phyloP scores from a whole-genome alignment of 2,113 vertebrate species.

The Thymallus thymallus region DNA sequence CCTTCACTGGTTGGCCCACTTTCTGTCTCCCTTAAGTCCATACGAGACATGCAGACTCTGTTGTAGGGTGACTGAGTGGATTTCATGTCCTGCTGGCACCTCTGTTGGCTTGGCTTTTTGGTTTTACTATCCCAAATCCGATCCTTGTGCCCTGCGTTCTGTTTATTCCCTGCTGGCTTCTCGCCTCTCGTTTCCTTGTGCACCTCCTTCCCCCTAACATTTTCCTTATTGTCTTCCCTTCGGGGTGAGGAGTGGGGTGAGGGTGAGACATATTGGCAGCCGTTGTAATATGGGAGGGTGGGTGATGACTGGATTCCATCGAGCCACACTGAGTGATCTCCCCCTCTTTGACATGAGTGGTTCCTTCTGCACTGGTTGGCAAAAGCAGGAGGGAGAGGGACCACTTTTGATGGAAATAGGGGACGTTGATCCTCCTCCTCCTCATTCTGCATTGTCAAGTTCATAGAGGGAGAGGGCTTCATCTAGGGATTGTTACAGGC shows the following conservation, averaged over 20 bases:
- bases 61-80: slow-evolving; percentile 53
- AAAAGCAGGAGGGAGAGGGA: slow-evolving; percentile 40
- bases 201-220: no score
- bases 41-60: slow-evolving; percentile 33
- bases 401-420: slow-evolving; percentile 45
- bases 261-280: slow-evolving; percentile 46
- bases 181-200: slow-evolving; percentile 45
- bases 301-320: slow-evolving; percentile 61
- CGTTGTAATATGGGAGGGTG: slow-evolving; percentile 63
- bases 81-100: slow-evolving; percentile 50
- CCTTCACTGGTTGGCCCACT: neutral
- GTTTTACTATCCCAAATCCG: slow-evolving; percentile 38
- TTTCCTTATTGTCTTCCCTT: slow-evolving; percentile 19
- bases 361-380: slow-evolving; percentile 53
- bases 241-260: slow-evolving; percentile 32
- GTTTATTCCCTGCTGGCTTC: slow-evolving; percentile 22
- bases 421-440: slow-evolving; percentile 61
- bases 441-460: slow-evolving; percentile 49
- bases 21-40: slow-evolving; percentile 37
- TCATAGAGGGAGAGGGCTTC: slow-evolving; percentile 62
- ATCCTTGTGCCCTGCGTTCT: slow-evolving; percentile 27
- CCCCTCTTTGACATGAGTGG: slow-evolving; percentile 36
- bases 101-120: slow-evolving; percentile 25
- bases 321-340: slow-evolving; percentile 54
- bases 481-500: slow-evolving; percentile 28